Evolutionary conservation across 2,888 invertebrate genomes (phyloP), one percentile per base, ranked within the genome.

Genomic region (Pandemis corylana): DNA sequence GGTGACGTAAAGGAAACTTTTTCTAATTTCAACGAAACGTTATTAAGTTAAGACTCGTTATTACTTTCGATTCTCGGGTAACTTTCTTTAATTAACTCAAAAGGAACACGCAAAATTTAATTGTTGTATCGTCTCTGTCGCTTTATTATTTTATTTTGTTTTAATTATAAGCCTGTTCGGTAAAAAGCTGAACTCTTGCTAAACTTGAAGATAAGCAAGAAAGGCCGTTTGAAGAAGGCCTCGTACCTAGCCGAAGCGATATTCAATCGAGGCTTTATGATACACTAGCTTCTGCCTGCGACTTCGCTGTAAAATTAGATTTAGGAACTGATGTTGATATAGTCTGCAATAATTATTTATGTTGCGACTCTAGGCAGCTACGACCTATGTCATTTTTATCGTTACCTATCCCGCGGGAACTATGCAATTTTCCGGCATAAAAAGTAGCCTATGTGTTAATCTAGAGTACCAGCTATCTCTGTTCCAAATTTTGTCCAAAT

Each of bases 1-100:
- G 77, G 71, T 76, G 76, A 76, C 76, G 75, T 80, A 79, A 79
- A 72, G 61, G 68, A 72, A 83, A 82, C 79, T 82, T 83, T 83
- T 80, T 81, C 78, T 78, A 83, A 81, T 79, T 78, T 73, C 74
- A 78, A 78, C 73, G 59, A 65, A 77, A 77, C 79, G 81, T 78
- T 76, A 79, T 78, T 78, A 75, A 71, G 49, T 59, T 74, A 74
- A 74, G 44, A 65, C 69, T 42, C 51, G 69, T 66, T 74, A 74
- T 74, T 74, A 74, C 74, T 74, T 69, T 69, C 61, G 65, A 74
- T 66, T 51, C 69, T 49, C 12, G 20, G 61, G 13, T 51, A 73
- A 74, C 65, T 66, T 68, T 69, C 42, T 65, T 69, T 66, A 69
- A 74, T 74, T 74, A 66, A 74, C 74, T 66, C 61, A 66, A 69